Percentiles rank a stretch among this genome's conserved stretches.
Conservation (phyloP, 2,797 vertebrate species). For the Crypturellus tataupa region DNA sequence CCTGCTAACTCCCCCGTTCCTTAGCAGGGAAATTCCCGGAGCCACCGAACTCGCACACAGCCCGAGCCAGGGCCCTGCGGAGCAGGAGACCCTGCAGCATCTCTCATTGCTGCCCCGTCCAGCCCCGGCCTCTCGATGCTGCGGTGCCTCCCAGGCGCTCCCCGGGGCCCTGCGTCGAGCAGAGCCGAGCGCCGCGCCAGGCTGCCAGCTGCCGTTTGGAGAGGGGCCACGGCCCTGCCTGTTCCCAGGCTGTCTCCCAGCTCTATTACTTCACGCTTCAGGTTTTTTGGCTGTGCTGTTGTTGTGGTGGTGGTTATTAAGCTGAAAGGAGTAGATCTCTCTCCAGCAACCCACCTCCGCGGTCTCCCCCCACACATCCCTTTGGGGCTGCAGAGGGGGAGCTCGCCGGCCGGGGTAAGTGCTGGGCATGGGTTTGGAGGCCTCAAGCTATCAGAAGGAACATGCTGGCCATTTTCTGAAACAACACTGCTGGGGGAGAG, state of each 20-base stretch:
- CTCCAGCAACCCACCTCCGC: not conserved
- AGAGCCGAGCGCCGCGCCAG: not conserved
- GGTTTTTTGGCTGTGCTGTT: slow-evolving; percentile 27
- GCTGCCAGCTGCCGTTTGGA: slow-evolving; percentile 57
- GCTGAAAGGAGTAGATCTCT: not conserved
- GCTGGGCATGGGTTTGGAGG: not conserved
- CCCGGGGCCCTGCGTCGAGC: not conserved
- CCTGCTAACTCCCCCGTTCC: not conserved
- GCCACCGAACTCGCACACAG: not conserved
- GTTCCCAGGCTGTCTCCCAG: slow-evolving; percentile 37
- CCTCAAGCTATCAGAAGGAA: not conserved
- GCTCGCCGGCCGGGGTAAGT: fast-evolving
- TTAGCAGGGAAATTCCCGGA: not conserved
- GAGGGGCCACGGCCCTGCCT: slow-evolving; percentile 24
- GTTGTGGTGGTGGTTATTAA: slow-evolving; percentile 23
- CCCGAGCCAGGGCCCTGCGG: not conserved
- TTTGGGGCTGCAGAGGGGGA: not conserved
- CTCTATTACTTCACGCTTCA: slow-evolving; percentile 3
- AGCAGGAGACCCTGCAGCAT: not conserved
- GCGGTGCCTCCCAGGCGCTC: not conserved
- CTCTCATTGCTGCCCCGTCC: not conserved
- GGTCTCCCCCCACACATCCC: not conserved
- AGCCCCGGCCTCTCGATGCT: not conserved
- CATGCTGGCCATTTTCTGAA: not conserved
- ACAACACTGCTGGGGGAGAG: not conserved